Conservation (phyloP, 2,113 vertebrate genomes). For the Bubo bubo region DNA sequence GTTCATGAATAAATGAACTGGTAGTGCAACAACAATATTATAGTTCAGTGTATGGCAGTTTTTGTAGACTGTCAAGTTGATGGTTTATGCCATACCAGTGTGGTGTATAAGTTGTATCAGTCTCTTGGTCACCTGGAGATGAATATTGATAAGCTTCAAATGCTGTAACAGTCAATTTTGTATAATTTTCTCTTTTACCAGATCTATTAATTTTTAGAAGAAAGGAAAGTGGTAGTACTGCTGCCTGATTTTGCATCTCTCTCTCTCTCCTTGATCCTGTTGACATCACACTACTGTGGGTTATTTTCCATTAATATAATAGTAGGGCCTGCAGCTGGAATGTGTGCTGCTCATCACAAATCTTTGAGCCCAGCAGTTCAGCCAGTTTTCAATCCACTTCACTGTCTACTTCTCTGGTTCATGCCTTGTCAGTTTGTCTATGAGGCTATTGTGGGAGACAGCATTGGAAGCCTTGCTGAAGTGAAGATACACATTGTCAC, state of each 20-base stretch:
- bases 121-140: not conserved
- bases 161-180: not conserved
- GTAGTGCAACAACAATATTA: not conserved
- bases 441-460: not conserved
- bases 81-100: not conserved
- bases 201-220: not conserved
- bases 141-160: not conserved
- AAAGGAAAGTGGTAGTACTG: not conserved
- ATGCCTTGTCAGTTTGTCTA: not conserved
- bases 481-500: not conserved
- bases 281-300: not conserved
- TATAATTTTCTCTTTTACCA: not conserved
- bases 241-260: not conserved
- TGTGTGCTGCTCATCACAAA: not conserved
- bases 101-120: not conserved
- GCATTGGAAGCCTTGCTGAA: not conserved
- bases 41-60: not conserved
- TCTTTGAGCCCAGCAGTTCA: not conserved
- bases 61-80: not conserved
- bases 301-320: not conserved
- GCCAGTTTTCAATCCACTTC: not conserved
- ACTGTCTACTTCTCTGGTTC: not conserved
- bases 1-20: constrained; percentile 66
- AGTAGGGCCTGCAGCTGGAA: not conserved
- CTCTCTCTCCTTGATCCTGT: not conserved